Evolutionary conservation across 2,797 vertebrate species (phyloP).

Genomic region (Arnoldichthys spilopterus): DNA sequence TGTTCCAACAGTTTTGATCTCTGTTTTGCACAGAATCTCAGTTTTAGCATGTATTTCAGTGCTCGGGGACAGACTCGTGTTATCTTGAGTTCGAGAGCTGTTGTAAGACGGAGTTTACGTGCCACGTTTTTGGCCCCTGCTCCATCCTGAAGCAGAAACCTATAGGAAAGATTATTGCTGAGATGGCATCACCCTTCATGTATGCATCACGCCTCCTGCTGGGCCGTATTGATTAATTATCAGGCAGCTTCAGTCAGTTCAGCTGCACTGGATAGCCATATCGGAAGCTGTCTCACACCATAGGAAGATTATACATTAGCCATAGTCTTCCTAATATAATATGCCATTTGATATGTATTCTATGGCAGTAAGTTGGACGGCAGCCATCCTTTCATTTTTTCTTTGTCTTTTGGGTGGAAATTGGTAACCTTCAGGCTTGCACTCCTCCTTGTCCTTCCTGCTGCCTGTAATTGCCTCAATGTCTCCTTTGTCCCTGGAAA

Average conservation of each 20-base stretch:
- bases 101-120: background rate
- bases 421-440: conserved; percentile 46
- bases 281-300: conserved; percentile 7
- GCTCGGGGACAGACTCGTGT: conserved; percentile 2
- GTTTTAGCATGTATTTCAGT: background rate
- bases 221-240: conserved; percentile 37
- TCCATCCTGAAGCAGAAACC: background rate
- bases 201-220: conserved; percentile 34
- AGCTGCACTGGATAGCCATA: conserved; percentile 31
- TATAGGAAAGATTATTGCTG: conserved; percentile 2
- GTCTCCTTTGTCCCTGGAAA: conserved; percentile 53
- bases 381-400: background rate
- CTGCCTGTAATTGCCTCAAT: conserved; percentile 44
- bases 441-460: conserved; percentile 25
- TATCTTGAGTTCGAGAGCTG: background rate
- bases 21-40: conserved; percentile 22
- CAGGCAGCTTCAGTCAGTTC: conserved; percentile 31
- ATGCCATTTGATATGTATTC: conserved; percentile 49
- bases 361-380: conserved; percentile 38
- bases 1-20: conserved; percentile 32
- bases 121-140: conserved; percentile 12
- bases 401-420: conserved; percentile 18
- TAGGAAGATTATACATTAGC: conserved; percentile 13
- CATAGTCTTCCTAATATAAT: conserved; percentile 26
- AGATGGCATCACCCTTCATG: conserved; percentile 20